Percentiles rank a stretch among this genome's conserved stretches.
phyloP scores from a whole-genome alignment of 2,888 invertebrate genomes.

The Drosophila quinaria region DNA sequence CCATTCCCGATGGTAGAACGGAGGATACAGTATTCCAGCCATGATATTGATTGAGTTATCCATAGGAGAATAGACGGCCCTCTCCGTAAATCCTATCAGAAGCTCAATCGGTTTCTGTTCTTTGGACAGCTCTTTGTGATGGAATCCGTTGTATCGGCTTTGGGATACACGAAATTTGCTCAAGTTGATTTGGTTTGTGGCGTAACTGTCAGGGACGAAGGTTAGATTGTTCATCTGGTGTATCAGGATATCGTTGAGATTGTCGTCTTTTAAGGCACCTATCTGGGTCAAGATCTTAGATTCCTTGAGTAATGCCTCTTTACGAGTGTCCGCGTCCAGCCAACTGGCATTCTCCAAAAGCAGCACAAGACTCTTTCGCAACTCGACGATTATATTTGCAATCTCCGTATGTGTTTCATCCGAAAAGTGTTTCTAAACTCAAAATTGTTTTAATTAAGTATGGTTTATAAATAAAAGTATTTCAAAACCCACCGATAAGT shows the following conservation, averaged over 20 bases:
- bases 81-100: slow-evolving; percentile 76
- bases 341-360: slow-evolving; percentile 75
- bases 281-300: slow-evolving; percentile 62
- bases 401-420: slow-evolving; percentile 68
- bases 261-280: slow-evolving; percentile 67
- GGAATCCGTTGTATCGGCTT: slow-evolving; percentile 70
- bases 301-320: slow-evolving; percentile 78
- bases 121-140: slow-evolving; percentile 49
- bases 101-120: slow-evolving; percentile 74
- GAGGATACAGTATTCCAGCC: slow-evolving; percentile 82
- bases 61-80: slow-evolving; percentile 81
- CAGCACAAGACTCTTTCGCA: slow-evolving; percentile 69
- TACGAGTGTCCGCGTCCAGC: slow-evolving; percentile 80
- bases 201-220: slow-evolving; percentile 62
- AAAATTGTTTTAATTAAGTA: not conserved
- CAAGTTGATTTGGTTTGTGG: slow-evolving; percentile 69
- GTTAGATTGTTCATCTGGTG: slow-evolving; percentile 64
- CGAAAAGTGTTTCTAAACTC: slow-evolving; percentile 68
- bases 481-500: slow-evolving; percentile 65
- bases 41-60: slow-evolving; percentile 83
- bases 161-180: slow-evolving; percentile 59
- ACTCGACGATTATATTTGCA: slow-evolving; percentile 68
- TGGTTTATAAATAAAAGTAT: not conserved
- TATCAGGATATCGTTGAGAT: slow-evolving; percentile 64
- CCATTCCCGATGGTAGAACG: slow-evolving; percentile 77